Conservation (phyloP, 1,140 invertebrate species). For the Hyphantria cunea region DNA sequence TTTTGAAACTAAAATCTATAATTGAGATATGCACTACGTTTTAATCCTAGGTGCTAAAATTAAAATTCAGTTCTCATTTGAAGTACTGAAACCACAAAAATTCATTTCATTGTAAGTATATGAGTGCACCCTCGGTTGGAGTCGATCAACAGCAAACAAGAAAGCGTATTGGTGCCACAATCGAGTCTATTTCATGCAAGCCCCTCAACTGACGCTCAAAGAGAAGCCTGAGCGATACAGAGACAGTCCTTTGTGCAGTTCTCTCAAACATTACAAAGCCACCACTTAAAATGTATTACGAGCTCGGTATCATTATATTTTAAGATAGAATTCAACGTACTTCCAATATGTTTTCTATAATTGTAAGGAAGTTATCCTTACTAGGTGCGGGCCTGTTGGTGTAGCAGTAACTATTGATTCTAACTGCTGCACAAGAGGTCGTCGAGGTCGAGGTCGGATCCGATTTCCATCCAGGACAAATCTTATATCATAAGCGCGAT, state of each 20-base stretch:
- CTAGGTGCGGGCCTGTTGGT: too few relatives aligned
- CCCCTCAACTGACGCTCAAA: constrained; percentile 66
- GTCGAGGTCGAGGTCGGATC: too few relatives aligned
- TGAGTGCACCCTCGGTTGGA: constrained; percentile 42
- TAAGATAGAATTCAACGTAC: too few relatives aligned
- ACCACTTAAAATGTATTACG: constrained; percentile 12
- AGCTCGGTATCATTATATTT: not conserved
- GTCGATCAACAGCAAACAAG: constrained; percentile 68
- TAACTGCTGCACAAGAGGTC: too few relatives aligned
- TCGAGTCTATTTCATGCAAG: constrained; percentile 63
- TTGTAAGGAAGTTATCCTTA: too few relatives aligned
- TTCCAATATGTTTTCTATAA: too few relatives aligned
- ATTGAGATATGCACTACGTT: too few relatives aligned
- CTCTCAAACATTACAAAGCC: constrained; percentile 41
- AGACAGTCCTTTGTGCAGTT: constrained; percentile 38
- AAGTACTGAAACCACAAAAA: constrained; percentile 41
- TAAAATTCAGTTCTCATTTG: not conserved
- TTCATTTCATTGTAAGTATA: constrained; percentile 37
- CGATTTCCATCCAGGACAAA: too few relatives aligned
- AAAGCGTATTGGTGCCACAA: constrained; percentile 62
- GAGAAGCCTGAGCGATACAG: constrained; percentile 48
- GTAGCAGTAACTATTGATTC: too few relatives aligned
- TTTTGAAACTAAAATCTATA: too few relatives aligned
- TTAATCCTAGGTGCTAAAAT: too few relatives aligned
- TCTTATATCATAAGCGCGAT: too few relatives aligned